Conservation (phyloP, 2,888 invertebrate genomes). For the Tryphoninae sp. region DNA sequence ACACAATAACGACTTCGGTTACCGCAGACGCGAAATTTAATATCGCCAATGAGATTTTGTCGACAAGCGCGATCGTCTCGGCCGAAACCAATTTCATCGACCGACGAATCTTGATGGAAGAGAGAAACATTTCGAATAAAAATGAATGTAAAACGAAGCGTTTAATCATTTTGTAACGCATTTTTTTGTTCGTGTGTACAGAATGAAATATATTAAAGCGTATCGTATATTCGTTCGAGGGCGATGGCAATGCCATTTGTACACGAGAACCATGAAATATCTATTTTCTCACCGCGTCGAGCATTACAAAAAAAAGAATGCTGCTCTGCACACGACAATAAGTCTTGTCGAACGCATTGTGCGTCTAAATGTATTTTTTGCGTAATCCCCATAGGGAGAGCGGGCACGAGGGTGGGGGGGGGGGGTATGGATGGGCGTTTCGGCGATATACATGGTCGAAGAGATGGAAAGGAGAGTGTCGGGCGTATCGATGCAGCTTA, state of each 20-base stretch:
- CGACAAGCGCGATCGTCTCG: constrained; percentile 14
- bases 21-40: constrained; percentile 29
- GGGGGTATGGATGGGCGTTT: constrained; percentile 37
- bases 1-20: constrained; percentile 47
- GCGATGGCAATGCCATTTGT: constrained; percentile 9
- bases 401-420: constrained; percentile 7
- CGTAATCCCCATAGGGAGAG: constrained; percentile 68
- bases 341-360: constrained; percentile 68
- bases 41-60: constrained; percentile 43
- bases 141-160: too few species aligned
- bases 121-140: too few species aligned
- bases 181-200: constrained; percentile 8
- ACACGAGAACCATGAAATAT: constrained; percentile 65
- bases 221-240: constrained; percentile 23
- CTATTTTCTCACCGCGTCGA: constrained; percentile 65
- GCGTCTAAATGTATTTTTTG: constrained; percentile 72
- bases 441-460: constrained; percentile 27
- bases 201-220: constrained; percentile 22
- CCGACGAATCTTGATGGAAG: too few species aligned
- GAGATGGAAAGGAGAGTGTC: constrained; percentile 50
- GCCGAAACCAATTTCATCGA: not conserved
- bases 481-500: constrained; percentile 76
- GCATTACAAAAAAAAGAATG: constrained; percentile 51
- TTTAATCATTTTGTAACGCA: not conserved
- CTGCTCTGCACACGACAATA: constrained; percentile 64